A percentile compares a stretch with the other conserved stretches of the same genome.
These are phyloP conservation scores for Orthosia gracilis DNA, from an alignment of 2,888 invertebrate species.

Conservation along the genomic window DNA sequence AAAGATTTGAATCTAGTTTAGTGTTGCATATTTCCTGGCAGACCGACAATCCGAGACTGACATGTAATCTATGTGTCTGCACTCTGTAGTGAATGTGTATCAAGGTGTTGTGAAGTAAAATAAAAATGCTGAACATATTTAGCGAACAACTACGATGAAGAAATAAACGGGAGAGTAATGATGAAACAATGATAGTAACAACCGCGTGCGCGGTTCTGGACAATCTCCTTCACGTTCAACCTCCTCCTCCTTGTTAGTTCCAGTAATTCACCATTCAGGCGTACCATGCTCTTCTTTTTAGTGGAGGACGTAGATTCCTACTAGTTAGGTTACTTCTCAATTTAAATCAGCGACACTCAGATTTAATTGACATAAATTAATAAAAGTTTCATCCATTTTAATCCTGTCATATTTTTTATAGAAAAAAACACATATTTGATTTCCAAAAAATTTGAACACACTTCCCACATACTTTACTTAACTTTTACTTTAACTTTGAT, in stretches of 20 bases:
- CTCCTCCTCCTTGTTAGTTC: neutral
- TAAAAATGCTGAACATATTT: slow-evolving; percentile 15
- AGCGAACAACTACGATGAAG: slow-evolving; percentile 15
- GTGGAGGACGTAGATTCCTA: neutral
- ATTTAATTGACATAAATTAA: neutral
- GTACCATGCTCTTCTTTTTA: neutral
- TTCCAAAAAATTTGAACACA: too few relatives aligned
- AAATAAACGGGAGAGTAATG: slow-evolving; percentile 14
- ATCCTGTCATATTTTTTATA: too few relatives aligned
- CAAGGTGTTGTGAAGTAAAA: slow-evolving; percentile 32
- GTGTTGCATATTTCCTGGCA: slow-evolving; percentile 45
- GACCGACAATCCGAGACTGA: slow-evolving; percentile 21
- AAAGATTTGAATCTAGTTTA: slow-evolving; percentile 18
- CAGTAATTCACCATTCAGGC: neutral
- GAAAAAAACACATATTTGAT: too few relatives aligned
- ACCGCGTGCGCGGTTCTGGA: neutral
- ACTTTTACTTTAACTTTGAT: too few relatives aligned
- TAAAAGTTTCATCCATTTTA: neutral
- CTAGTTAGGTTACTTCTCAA: neutral
- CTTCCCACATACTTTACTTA: too few relatives aligned
- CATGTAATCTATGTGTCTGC: slow-evolving; percentile 28
- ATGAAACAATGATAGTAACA: slow-evolving; percentile 19
- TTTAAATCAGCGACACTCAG: neutral
- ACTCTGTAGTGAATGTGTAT: slow-evolving; percentile 34
- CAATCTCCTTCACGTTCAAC: too few relatives aligned